A percentile compares a stretch with the other conserved stretches of the same genome.
Evolutionary conservation across 2,797 vertebrate genomes (phyloP).

Genomic region (Momotus momota): DNA sequence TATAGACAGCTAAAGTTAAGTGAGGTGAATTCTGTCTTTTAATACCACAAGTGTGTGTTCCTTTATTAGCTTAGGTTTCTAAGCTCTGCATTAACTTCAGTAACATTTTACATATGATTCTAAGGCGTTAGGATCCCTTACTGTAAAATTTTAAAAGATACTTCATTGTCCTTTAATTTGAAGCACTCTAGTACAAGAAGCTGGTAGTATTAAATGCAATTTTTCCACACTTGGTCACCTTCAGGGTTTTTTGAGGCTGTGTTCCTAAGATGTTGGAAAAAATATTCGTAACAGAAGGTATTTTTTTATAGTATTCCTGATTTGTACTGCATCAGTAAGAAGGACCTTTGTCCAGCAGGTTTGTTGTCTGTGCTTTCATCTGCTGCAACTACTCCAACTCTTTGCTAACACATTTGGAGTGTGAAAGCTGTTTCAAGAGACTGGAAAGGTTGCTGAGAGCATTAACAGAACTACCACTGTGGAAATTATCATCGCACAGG

Average conservation of each 20-base stretch:
- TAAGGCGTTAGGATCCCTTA: not conserved
- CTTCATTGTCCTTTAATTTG: not conserved
- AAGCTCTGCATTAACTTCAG: not conserved
- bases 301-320: not conserved
- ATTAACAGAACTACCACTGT: not conserved
- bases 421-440: not conserved
- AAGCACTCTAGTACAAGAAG: not conserved
- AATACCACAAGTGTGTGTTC: not conserved
- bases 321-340: not conserved
- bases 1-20: not conserved
- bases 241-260: not conserved
- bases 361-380: not conserved
- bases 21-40: not conserved
- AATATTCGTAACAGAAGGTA: not conserved
- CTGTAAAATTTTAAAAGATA: not conserved
- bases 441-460: not conserved
- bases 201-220: not conserved
- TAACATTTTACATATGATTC: not conserved
- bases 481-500: not conserved
- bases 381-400: not conserved
- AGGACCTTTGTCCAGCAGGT: not conserved
- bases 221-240: not conserved
- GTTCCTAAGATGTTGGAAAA: not conserved
- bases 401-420: accelerated
- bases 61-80: not conserved